Evolutionary conservation across 2,797 vertebrate species (phyloP), one percentile per base, ranked within the genome.

Genomic region (Acrossocheilus wenchowensis): DNA sequence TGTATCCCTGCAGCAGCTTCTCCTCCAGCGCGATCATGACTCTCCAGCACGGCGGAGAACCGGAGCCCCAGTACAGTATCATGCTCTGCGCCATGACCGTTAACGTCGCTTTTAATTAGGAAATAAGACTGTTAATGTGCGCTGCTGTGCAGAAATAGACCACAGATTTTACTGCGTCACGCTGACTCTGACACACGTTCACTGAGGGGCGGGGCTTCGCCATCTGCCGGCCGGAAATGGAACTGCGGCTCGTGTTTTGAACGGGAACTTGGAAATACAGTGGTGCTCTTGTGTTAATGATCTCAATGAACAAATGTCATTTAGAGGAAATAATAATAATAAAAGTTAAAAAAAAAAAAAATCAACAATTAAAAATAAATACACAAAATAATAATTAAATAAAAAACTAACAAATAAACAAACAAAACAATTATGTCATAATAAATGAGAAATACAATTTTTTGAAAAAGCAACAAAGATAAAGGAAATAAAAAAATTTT

Each of bases 31-130:
- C 77, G 6, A 96, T 93, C 94, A 90, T 86, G 11, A 95, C 73
- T 87, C 94, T 93, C 95, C 95, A 95, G 88, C 95, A 96, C 6
- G 94, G 94, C 1, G 95, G 93, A 74, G 95, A 96, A 39, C 95
- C 95, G 0, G 93, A 91, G 88, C 91, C 91, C 95, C 95, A 96
- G 60, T 90, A 88, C 12, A 96, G 89, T 84, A 91, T 91, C 72
- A 96, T 94, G 1, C 94, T 91, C 85, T 93, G n/a, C 74, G 95
- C 94, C 95, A 95, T 95, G 14, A 2, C 17, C 2, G 21, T 2
- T 60, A 41, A n/a, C 41, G 0, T 15, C 34, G 6, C 14, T 52
- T 34, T 34, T 11, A 57, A 5, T 12, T 19, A 1, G 0, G 21
- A 57, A 78, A 6, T 34, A 8, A 2, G 0, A 15, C 2, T 3